These are phyloP conservation scores for Chelonia mydas DNA, from an alignment of 2,797 vertebrate genomes.

Conservation along the genomic window DNA sequence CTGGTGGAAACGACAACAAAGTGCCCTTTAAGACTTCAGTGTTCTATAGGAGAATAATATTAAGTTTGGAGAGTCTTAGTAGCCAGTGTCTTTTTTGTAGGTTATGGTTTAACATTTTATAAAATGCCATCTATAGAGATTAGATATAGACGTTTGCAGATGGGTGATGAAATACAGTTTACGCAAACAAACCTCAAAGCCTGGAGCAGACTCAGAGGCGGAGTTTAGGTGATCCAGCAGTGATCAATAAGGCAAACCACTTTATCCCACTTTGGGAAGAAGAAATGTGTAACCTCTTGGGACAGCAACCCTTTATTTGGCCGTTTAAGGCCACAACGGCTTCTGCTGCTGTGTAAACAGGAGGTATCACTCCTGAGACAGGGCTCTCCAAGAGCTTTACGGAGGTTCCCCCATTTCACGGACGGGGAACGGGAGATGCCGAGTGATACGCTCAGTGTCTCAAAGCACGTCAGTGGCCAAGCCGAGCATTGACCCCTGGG, in stretches of 20 bases:
- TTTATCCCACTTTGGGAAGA: background rate
- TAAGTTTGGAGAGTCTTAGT: background rate
- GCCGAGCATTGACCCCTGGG: background rate
- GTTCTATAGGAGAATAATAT: slow-evolving; percentile 13
- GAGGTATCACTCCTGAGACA: background rate
- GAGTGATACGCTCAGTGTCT: no score
- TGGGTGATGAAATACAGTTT: background rate
- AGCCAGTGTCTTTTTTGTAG: background rate
- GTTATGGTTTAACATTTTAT: background rate
- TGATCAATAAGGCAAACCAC: background rate
- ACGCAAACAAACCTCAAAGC: background rate
- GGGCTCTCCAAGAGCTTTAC: no score
- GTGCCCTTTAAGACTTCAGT: slow-evolving; percentile 9
- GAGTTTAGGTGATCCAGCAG: background rate
- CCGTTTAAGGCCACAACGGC: background rate
- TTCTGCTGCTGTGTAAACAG: background rate
- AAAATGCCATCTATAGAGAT: background rate
- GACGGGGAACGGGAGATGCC: background rate
- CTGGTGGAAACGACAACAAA: background rate
- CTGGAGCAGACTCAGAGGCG: background rate
- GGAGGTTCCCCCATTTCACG: background rate
- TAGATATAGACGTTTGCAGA: background rate
- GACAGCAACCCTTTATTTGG: background rate
- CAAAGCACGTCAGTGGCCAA: background rate
- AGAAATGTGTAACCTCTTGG: background rate